Evolutionary conservation across 2,888 invertebrate genomes (phyloP), one percentile per base, ranked within the genome.

Genomic region (Rhagonycha lutea): DNA sequence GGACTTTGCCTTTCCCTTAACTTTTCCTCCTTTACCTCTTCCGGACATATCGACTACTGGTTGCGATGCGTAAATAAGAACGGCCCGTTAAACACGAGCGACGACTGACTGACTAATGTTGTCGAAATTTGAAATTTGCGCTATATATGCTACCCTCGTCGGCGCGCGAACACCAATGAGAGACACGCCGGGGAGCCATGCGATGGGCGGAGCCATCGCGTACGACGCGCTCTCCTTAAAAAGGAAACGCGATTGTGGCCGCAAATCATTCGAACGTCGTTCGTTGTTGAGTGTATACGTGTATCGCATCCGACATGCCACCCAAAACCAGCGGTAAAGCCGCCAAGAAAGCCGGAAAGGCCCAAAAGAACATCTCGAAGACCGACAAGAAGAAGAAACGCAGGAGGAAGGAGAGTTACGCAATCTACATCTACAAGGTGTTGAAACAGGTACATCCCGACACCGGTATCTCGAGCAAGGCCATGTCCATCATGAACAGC

Each of bases 401-500:
- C 61, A 61, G 61, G 61, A 61, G 61, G 61, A 61, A 61, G 61
- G 61, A 61, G 10, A 61, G 61, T 12, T 61, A 61, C 61, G 61
- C 61, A 61, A 61, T 61, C 61, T 61, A 61, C 61, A 61, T 61
- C 10, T 61, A 61, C 61, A 61, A 61, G 10, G 61, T 61, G 10
- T 68, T 75, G 29, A 75, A 75, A 23, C 75, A 77, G 80, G 89
- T 92, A 0, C 91, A 92, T 79, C 90, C 91, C 0, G 92, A 92
- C 84, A 89, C 92, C 61, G 92, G 93, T 0, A 91, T 94, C 70
- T 92, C 93, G 0, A 90, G 90, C 24, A 93, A 93, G 81, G 92
- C 86, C n/a, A 77, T 79, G 79, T 72, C 72, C 23, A 79, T 79
- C 63, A 79, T 77, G 79, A 79, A 79, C 72, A 92, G 91, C 82